A percentile compares a stretch with the other conserved stretches of the same genome.
Conservation (phyloP, 2,888 invertebrate genomes). For the Aethes cnicana region DNA sequence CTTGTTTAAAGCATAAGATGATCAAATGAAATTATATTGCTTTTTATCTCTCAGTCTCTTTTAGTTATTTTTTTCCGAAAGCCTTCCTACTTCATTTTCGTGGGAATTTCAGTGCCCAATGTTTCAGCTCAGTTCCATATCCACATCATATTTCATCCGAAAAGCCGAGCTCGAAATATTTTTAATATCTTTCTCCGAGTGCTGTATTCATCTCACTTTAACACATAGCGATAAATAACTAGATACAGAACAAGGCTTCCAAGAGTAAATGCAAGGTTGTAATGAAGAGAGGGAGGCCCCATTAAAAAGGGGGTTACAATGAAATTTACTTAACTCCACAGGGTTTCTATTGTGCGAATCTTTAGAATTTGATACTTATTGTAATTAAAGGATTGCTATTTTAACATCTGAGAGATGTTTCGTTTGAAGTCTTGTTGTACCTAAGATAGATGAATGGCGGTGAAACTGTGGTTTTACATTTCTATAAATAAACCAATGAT, state of each 20-base stretch:
- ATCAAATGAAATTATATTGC: no score
- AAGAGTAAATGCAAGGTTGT: constrained; percentile 5
- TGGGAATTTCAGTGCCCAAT: not conserved
- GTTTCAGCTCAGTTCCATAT: not conserved
- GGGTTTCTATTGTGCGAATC: constrained; percentile 9
- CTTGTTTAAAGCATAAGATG: no score
- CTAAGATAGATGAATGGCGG: no score
- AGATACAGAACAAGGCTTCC: constrained; percentile 3
- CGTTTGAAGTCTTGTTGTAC: not conserved
- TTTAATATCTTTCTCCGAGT: constrained; percentile 3
- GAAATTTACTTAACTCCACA: constrained; percentile 9
- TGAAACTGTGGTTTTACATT: no score
- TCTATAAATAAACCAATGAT: no score
- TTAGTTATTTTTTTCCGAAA: no score
- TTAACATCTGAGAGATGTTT: no score
- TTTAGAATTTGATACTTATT: constrained; percentile 5
- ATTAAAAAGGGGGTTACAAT: constrained; percentile 14
- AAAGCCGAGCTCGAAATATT: constrained; percentile 3
- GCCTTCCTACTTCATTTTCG: no score
- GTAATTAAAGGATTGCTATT: not conserved
- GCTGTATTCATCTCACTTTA: constrained; percentile 5
- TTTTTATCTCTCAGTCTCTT: no score
- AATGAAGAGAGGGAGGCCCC: constrained; percentile 6
- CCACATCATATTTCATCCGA: not conserved
- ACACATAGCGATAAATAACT: constrained; percentile 11